phyloP scores from a whole-genome alignment of 2,113 vertebrate species.

The Thermophis baileyi region DNA sequence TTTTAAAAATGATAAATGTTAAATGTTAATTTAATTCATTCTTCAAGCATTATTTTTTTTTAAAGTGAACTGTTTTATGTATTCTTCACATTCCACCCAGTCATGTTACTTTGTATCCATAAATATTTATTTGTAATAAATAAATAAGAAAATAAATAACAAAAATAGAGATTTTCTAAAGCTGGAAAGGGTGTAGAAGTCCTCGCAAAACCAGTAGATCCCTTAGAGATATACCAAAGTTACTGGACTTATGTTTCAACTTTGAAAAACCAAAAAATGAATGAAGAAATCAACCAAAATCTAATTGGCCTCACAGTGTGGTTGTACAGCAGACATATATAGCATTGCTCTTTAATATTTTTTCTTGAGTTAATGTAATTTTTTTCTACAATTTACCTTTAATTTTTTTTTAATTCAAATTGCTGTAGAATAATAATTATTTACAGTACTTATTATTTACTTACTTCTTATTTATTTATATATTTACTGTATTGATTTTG shows the following conservation, averaged over 20 bases:
- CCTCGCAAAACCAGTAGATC: neutral
- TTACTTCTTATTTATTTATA: neutral
- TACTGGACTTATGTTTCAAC: neutral
- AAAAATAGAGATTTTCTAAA: neutral
- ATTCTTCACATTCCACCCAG: neutral
- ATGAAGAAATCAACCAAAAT: neutral
- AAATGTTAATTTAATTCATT: neutral
- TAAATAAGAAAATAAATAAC: neutral
- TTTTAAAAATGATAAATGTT: neutral
- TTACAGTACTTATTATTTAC: neutral
- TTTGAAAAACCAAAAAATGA: neutral
- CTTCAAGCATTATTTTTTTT: neutral
- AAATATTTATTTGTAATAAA: neutral
- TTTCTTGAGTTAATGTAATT: neutral
- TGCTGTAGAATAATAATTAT: neutral
- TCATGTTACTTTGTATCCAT: neutral
- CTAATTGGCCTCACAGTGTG: neutral
- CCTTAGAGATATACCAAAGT: neutral
- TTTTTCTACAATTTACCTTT: neutral
- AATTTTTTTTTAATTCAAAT: neutral
- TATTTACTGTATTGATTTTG: neutral
- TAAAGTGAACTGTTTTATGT: neutral
- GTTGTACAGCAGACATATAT: neutral
- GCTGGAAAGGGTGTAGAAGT: neutral
- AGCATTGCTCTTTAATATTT: neutral